Base-by-base conservation (phyloP, 2,888 invertebrate genomes). In the Entomobrya multifasciata region DNA sequence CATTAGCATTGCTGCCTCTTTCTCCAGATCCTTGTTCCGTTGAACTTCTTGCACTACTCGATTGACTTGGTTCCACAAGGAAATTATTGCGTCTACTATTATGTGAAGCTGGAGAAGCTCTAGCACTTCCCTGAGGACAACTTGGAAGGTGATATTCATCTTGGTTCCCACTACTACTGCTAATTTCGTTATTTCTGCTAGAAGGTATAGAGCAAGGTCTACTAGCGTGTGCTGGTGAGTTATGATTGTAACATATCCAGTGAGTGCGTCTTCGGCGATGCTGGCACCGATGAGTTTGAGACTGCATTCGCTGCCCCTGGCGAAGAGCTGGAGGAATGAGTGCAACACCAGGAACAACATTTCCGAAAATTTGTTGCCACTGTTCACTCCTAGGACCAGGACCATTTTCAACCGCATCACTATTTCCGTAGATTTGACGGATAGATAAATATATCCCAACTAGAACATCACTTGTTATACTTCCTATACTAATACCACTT, bases 341-440 rank as follows among this genome's bases (percentile, higher is more conserved):
- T 52, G 89, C 89, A 13, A 90, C 67, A 0, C 90, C 90, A 41
- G 89, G 87, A 15, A 77, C 77, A 44, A 70, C 41, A n/a, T 84
- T 65, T 27, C 83, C 77, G 80, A 90, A 90, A 20, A 84, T 44
- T 62, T 88, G 81, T 55, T 90, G 90, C 90, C 90, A 90, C 10
- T 55, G 70, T 44, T 84, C 84, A 65, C 27, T 47, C n/a, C n/a
- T n/a, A n/a, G n/a, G n/a, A n/a, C n/a, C n/a, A n/a, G 67, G 20
- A 27, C 2, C 62, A 13, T 15, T 36, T 20, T 72, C 67, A 36
- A 4, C 8, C 20, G 60, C 57, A 15, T 55, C 30, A 47, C 15
- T 47, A 36, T 22, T 70, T 10, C 77, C 72, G 47, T 78, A 79
- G 13, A 83, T 20, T 60, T 88, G 88, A n/a, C 90, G 86, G 25